Conservation (phyloP, 2,113 vertebrate genomes). For the Syrmaticus mikado region DNA sequence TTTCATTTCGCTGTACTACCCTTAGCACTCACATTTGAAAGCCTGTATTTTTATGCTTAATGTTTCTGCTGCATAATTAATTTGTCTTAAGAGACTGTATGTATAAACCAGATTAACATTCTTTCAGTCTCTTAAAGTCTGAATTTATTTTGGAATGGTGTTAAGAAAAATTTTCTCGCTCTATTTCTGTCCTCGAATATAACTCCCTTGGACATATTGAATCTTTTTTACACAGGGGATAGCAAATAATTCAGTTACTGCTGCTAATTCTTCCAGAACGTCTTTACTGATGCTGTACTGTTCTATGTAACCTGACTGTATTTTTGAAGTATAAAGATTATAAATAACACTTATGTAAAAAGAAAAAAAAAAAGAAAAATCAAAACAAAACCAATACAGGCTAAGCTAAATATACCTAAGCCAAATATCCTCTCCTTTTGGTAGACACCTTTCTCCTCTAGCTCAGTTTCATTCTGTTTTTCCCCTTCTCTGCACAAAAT, state of each 20-base stretch:
- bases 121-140: background rate
- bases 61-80: conserved; percentile 51
- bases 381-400: background rate
- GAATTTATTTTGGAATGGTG: background rate
- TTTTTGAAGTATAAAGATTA: background rate
- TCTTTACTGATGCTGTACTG: background rate
- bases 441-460: background rate
- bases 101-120: conserved; percentile 57
- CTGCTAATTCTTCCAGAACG: background rate
- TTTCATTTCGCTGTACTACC: conserved; percentile 54
- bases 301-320: background rate
- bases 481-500: background rate
- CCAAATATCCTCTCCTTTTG: background rate
- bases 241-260: background rate
- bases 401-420: background rate
- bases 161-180: conserved; percentile 1
- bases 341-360: background rate
- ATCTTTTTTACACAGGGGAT: background rate
- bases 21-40: conserved; percentile 50
- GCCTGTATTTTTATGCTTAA: conserved; percentile 59
- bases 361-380: background rate
- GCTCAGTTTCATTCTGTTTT: background rate
- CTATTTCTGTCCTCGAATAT: background rate
- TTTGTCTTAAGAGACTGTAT: conserved; percentile 24
- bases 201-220: background rate